Conservation (phyloP, 2,888 invertebrate species). For the Patella pellucida region DNA sequence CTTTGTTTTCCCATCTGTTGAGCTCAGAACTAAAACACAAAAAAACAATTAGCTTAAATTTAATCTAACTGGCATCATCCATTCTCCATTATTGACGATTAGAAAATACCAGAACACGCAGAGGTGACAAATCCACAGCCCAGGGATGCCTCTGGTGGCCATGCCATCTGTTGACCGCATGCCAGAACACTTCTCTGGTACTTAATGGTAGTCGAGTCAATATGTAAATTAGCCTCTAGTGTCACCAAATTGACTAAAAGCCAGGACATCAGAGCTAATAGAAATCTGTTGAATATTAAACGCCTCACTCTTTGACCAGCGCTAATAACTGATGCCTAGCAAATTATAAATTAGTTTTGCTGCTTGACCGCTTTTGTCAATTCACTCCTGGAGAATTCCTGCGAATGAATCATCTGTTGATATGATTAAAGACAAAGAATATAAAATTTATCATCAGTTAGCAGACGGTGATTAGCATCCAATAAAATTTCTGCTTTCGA, state of each 20-base stretch:
- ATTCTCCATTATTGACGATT: background rate
- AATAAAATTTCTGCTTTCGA: too few species aligned
- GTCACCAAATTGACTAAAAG: background rate
- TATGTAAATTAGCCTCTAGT: background rate
- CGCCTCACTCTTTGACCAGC: background rate
- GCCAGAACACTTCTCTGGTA: slow-evolving; percentile 10
- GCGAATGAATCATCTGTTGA: slow-evolving; percentile 1
- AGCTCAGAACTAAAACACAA: background rate
- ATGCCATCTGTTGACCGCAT: slow-evolving; percentile 16
- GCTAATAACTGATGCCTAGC: background rate
- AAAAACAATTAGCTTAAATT: background rate
- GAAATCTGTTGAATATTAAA: slow-evolving; percentile 9
- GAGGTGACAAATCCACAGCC: slow-evolving; percentile 1
- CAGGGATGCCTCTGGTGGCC: slow-evolving; percentile 2
- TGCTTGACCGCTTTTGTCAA: slow-evolving; percentile 3
- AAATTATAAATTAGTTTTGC: background rate
- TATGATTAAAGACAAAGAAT: background rate
- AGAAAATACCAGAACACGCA: background rate
- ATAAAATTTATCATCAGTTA: slow-evolving; percentile 7
- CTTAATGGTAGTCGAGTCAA: background rate
- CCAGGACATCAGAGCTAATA: background rate
- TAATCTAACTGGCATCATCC: background rate
- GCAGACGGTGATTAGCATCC: too few species aligned
- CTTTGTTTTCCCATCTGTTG: too few species aligned
- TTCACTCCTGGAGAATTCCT: background rate